Base-by-base conservation (phyloP, 2,113 vertebrate species). In the Saguinus imperator region DNA sequence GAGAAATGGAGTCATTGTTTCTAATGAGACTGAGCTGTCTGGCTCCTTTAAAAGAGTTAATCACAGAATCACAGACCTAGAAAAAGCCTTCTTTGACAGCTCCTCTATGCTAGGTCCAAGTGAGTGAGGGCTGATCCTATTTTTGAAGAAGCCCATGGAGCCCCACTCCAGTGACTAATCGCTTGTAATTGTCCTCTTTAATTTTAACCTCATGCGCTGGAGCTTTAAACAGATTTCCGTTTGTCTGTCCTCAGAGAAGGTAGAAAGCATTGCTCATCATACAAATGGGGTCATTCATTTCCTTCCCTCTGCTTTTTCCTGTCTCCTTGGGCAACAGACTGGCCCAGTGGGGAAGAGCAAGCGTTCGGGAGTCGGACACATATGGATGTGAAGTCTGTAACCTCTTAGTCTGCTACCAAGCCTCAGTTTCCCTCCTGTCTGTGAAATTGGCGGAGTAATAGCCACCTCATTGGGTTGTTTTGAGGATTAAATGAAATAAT, bases 1-100 rank as follows among this genome's bases (percentile, higher is more conserved):
- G 87, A 97, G 97, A 97, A 97, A 97, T 68, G 89, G 87, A 94
- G 88, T 93, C 97, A 83, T 91, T 95, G 98, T 96, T 96, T 61
- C 96, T 86, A 70, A 88, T 8, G 95, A 80, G 72, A 75, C 48
- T n/a, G 64, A 57, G 61, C 48, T 20, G 91, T 10, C 94, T 61
- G 94, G 92, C 92, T 97, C 64, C 95, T 97, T 96, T 79, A 84
- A 87, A 94, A 77, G 94, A 97, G 92, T 95, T 92, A 87, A 97
- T 97, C 93, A 58, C 73, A 95, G 92, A 93, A 94, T 94, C 81
- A 3, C 68, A 94, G 94, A 95, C 87, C 64, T 43, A 73, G 94
- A 43, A 93, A 93, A 94, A 89, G 93, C 50, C 87, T 87, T 94
- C 86, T 96, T 92, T 87, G 95, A 64, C 1, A 10, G 86, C 70